Percentiles rank a stretch among this genome's conserved stretches.
These are phyloP conservation scores for Megalopta genalis DNA, from an alignment of 1,140 invertebrate species.

Conservation along the genomic window DNA sequence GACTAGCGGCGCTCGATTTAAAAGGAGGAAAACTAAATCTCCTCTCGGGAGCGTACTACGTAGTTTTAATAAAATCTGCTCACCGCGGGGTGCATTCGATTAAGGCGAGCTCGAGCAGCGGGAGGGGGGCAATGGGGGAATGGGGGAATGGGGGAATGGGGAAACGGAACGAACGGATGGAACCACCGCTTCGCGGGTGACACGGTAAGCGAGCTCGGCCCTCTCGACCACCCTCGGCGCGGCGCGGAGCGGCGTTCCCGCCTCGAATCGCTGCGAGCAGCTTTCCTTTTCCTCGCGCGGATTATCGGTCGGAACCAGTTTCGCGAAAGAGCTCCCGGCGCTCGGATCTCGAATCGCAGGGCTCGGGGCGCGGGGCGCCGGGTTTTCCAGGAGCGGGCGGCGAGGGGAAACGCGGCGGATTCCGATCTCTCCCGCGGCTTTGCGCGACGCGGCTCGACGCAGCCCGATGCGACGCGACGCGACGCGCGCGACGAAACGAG, in stretches of 20 bases:
- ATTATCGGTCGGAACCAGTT: slow-evolving; percentile 10
- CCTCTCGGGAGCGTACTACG: slow-evolving; percentile 1
- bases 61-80: slow-evolving; percentile 44
- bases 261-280: not conserved
- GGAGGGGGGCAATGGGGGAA: not conserved
- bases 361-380: no score
- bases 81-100: slow-evolving; percentile 34
- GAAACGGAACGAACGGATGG: not conserved
- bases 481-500: slow-evolving; percentile 2
- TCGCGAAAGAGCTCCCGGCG: not conserved
- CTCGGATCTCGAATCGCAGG: no score
- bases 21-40: slow-evolving; percentile 4
- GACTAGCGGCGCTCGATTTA: not conserved
- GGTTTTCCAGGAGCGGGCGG: no score
- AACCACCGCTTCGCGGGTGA: slow-evolving; percentile 12
- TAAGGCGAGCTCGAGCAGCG: slow-evolving; percentile 14
- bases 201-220: slow-evolving; percentile 30
- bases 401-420: not conserved
- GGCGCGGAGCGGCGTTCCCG: slow-evolving; percentile 15
- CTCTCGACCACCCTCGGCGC: slow-evolving; percentile 11
- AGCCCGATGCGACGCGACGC: no score
- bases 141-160: no score
- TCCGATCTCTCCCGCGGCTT: not conserved
- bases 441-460: no score
- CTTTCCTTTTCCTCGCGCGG: not conserved